Evolutionary conservation across 2,888 invertebrate genomes (phyloP).

Genomic region (Drosophila algonquin): DNA sequence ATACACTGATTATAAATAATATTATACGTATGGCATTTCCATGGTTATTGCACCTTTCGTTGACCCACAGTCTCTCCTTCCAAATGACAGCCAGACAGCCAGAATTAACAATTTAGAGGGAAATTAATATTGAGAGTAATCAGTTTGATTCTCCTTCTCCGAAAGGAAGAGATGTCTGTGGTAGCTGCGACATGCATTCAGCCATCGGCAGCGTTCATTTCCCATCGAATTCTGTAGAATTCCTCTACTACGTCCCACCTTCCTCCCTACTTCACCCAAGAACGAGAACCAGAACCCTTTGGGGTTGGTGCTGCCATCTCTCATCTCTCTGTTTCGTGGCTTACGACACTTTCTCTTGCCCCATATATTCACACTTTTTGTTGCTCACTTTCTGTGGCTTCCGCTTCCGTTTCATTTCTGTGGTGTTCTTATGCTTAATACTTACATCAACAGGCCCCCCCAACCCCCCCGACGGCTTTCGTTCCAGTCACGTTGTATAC

Average conservation of each 20-base stretch:
- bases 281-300: not conserved
- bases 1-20: no score
- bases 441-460: not conserved
- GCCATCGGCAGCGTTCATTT: not conserved
- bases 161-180: not conserved
- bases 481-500: not conserved
- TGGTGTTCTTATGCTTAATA: not conserved
- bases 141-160: no score
- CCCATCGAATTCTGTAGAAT: not conserved
- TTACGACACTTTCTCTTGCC: not conserved
- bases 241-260: not conserved
- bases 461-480: not conserved
- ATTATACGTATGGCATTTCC: not conserved
- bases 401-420: not conserved
- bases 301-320: not conserved
- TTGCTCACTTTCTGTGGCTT: not conserved
- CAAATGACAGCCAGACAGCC: no score
- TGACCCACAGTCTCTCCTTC: no score
- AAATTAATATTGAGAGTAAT: no score
- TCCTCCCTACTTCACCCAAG: no score
- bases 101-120: no score
- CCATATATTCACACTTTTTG: not conserved
- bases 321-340: not conserved
- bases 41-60: no score
- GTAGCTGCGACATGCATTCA: not conserved